Evolutionary conservation across 1,140 invertebrate genomes (phyloP).

Genomic region (Homarus americanus): DNA sequence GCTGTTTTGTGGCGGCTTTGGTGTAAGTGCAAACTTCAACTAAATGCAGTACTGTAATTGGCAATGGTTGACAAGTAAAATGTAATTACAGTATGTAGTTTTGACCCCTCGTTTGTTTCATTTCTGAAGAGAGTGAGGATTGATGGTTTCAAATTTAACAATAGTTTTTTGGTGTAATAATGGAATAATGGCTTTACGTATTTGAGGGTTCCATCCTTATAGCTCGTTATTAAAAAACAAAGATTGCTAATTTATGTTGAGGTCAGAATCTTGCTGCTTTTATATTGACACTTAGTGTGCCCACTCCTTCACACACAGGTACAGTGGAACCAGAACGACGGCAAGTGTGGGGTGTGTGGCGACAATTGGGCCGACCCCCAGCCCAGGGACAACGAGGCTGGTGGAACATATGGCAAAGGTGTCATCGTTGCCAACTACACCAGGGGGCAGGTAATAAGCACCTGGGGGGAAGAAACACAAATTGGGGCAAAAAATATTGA

Average conservation of each 20-base stretch:
- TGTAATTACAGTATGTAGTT: too few relatives aligned
- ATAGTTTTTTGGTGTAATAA: too few relatives aligned
- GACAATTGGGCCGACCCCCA: conserved; percentile 75
- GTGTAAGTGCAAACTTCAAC: conserved; percentile 33
- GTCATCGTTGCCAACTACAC: conserved; percentile 53
- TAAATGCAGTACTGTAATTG: background rate
- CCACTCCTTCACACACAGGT: background rate
- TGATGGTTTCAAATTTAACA: too few relatives aligned
- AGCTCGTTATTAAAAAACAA: background rate
- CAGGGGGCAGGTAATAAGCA: conserved; percentile 75
- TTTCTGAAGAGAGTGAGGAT: too few relatives aligned
- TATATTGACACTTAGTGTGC: too few relatives aligned
- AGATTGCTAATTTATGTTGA: background rate
- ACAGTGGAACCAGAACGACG: conserved; percentile 77
- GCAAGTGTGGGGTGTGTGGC: conserved; percentile 80
- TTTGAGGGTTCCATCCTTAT: too few relatives aligned
- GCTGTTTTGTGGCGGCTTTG: conserved; percentile 75
- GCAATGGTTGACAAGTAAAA: too few relatives aligned
- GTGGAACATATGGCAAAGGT: conserved; percentile 64
- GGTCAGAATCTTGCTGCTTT: too few relatives aligned
- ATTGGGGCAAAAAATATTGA: too few relatives aligned
- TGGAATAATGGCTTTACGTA: too few relatives aligned
- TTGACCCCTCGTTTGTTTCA: too few relatives aligned
- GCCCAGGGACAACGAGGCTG: conserved; percentile 39
- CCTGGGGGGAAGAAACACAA: too few relatives aligned